These are phyloP conservation scores for Schizopygopsis pylzovi DNA, from an alignment of 2,797 vertebrate genomes.

Conservation along the genomic window DNA sequence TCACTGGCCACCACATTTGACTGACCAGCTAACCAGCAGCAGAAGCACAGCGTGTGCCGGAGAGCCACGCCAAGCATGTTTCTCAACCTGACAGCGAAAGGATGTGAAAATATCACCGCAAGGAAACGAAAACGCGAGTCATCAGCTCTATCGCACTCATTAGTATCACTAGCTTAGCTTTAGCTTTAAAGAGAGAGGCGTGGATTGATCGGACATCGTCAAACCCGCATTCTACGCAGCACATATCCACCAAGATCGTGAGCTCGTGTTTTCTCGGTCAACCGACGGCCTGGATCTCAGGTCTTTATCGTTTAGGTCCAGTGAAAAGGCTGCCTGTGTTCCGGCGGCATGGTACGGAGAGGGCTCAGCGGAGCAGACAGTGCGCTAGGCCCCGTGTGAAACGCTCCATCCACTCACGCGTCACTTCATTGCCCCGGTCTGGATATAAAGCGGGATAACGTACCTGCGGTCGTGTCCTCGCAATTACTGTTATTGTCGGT, in stretches of 20 bases:
- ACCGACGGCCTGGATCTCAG: background rate
- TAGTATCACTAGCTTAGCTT: constrained; percentile 34
- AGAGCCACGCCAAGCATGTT: background rate
- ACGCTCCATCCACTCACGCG: constrained; percentile 14
- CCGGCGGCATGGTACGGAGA: background rate
- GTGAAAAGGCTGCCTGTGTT: background rate
- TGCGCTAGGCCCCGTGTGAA: constrained; percentile 29
- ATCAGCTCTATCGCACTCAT: background rate
- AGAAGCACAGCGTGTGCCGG: background rate
- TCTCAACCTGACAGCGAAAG: background rate
- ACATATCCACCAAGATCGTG: background rate
- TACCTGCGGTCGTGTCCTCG: constrained; percentile 57
- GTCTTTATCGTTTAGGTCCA: background rate
- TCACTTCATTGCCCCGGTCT: background rate
- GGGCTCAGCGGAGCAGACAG: background rate
- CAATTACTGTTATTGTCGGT: constrained; percentile 56
- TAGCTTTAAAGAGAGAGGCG: constrained; percentile 33
- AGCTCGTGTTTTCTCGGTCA: background rate
- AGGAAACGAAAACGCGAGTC: background rate
- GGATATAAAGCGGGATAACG: background rate
- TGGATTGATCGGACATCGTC: constrained; percentile 10
- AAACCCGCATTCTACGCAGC: background rate
- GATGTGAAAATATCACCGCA: background rate
- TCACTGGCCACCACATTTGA: background rate
- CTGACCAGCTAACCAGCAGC: background rate